phyloP scores from a whole-genome alignment of 2,888 invertebrate species.

The Mythimna vitellina region DNA sequence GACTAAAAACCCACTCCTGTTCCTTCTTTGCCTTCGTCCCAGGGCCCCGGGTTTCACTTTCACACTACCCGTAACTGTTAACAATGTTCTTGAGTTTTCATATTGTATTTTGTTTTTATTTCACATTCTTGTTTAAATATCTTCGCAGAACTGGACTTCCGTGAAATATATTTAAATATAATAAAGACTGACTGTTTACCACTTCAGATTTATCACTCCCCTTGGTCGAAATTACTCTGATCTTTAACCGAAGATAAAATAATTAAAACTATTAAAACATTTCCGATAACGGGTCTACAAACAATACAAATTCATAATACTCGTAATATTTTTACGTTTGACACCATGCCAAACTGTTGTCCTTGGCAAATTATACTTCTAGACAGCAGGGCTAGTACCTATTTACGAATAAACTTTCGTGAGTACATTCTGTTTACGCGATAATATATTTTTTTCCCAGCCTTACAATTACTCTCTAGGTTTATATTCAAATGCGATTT shows the following conservation, averaged over 20 bases:
- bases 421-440: constrained; percentile 26
- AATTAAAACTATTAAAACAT: constrained; percentile 32
- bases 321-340: constrained; percentile 76
- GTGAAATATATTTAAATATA: constrained; percentile 8
- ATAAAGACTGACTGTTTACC: constrained; percentile 23
- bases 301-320: constrained; percentile 63
- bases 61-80: too few species aligned
- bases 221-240: constrained; percentile 46
- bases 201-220: constrained; percentile 28
- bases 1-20: too few species aligned
- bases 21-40: too few species aligned
- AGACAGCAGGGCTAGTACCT: constrained; percentile 78
- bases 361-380: constrained; percentile 78
- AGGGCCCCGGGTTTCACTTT: too few species aligned
- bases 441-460: constrained; percentile 16
- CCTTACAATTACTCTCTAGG: constrained; percentile 22
- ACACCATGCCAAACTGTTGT: constrained; percentile 77
- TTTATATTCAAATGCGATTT: constrained; percentile 17
- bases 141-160: constrained; percentile 17
- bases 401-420: constrained; percentile 52
- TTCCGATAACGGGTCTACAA: constrained; percentile 45
- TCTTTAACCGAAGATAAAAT: constrained; percentile 53
- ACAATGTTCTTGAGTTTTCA: neutral
- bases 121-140: constrained; percentile 1
- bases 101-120: neutral